These are phyloP conservation scores for Sebastolobus altivelis DNA, from an alignment of 2,797 vertebrate genomes.

Conservation along the genomic window DNA sequence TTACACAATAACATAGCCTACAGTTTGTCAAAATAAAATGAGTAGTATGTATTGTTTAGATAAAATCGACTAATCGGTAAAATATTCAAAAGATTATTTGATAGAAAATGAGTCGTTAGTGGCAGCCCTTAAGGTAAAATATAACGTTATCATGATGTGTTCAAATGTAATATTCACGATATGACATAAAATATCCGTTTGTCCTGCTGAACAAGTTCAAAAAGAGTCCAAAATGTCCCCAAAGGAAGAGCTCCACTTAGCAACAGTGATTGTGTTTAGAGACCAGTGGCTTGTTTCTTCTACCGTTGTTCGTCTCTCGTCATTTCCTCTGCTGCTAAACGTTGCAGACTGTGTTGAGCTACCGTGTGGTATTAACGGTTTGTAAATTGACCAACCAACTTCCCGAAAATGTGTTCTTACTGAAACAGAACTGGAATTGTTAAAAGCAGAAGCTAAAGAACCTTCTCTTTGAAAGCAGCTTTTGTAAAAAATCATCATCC, in stretches of 20 bases:
- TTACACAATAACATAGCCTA: too few species aligned
- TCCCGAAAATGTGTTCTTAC: constrained; percentile 14
- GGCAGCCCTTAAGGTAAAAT: too few species aligned
- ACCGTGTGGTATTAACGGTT: constrained; percentile 1
- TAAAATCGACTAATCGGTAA: fast-evolving
- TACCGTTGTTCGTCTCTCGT: neutral
- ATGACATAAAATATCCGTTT: neutral
- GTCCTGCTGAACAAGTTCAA: neutral
- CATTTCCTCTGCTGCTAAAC: constrained; percentile 1
- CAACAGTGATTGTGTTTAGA: neutral
- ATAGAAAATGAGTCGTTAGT: too few species aligned
- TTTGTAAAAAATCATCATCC: neutral
- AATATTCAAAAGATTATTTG: too few species aligned
- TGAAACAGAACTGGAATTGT: constrained; percentile 60
- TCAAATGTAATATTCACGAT: neutral
- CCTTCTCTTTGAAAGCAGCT: neutral
- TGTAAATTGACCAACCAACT: constrained; percentile 25
- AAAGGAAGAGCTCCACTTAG: neutral
- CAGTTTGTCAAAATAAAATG: too few species aligned
- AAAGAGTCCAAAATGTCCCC: neutral
- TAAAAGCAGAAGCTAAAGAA: neutral
- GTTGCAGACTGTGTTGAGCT: constrained; percentile 4
- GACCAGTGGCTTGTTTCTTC: neutral
- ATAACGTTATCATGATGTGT: too few species aligned
- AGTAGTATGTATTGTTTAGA: too few species aligned